A percentile compares a stretch with the other conserved stretches of the same genome.
These are phyloP conservation scores for Luehdorfia chinensis DNA, from an alignment of 1,140 invertebrate genomes.

Conservation along the genomic window DNA sequence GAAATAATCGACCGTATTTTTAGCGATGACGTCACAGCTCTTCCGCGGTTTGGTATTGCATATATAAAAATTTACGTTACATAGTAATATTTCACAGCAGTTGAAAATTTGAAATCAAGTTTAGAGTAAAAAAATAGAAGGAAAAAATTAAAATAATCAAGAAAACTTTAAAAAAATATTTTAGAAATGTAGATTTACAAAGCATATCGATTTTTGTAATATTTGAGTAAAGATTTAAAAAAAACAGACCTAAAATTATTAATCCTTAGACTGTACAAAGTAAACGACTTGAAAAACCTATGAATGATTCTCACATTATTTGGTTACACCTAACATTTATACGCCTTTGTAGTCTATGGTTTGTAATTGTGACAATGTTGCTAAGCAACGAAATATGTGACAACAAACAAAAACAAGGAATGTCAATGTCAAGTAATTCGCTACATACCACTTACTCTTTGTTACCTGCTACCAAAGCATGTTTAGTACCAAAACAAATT, in stretches of 20 bases:
- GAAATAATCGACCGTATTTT: conserved; percentile 50
- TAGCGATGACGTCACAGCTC: conserved; percentile 55
- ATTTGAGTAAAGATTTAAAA: too few species aligned
- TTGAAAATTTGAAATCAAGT: too few species aligned
- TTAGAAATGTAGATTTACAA: background rate
- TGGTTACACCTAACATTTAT: background rate
- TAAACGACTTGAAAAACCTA: too few species aligned
- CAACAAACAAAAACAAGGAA: conserved; percentile 24
- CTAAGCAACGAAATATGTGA: conserved; percentile 44
- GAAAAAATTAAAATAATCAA: too few species aligned
- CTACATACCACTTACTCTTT: too few species aligned
- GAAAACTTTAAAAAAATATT: too few species aligned
- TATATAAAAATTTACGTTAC: background rate
- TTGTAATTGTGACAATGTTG: conserved; percentile 24
- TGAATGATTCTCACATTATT: background rate
- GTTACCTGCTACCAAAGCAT: too few species aligned
- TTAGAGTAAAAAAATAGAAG: too few species aligned
- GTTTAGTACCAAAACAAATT: too few species aligned
- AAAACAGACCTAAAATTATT: too few species aligned
- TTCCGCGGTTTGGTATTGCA: background rate
- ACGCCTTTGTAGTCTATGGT: background rate
- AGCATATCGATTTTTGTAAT: background rate
- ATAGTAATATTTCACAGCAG: background rate
- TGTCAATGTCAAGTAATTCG: background rate
- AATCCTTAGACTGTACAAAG: too few species aligned